Percentiles rank a stretch among this genome's conserved stretches.
Conservation (phyloP, 2,888 invertebrate genomes). For the Oxycera nigricornis region DNA sequence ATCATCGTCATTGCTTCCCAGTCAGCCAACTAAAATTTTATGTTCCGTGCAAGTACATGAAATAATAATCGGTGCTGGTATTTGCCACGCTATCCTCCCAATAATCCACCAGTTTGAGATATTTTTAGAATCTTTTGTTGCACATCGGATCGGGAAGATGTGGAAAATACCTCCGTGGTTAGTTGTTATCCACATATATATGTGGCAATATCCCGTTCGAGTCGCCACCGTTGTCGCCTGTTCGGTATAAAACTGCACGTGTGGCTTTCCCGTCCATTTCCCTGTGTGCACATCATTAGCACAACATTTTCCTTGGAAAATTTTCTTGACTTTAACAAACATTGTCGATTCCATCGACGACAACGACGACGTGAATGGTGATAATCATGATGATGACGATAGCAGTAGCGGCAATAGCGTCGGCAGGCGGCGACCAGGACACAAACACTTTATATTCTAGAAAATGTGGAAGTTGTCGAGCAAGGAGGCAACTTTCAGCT, state of each 20-base stretch:
- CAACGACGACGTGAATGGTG: background rate
- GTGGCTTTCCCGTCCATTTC: background rate
- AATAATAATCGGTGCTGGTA: background rate
- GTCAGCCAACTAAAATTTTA: background rate
- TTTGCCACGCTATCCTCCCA: background rate
- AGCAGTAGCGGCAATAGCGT: background rate
- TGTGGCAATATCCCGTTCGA: background rate
- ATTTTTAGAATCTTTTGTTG: slow-evolving; percentile 36
- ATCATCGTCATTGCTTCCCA: background rate
- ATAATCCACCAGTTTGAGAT: background rate
- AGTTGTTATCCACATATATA: background rate
- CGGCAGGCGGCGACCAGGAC: background rate
- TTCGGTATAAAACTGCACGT: slow-evolving; percentile 13
- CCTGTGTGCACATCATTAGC: slow-evolving; percentile 20
- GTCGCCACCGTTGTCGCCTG: background rate
- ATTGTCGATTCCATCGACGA: background rate
- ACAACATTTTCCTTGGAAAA: slow-evolving; percentile 34
- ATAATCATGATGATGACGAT: background rate
- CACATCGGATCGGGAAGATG: background rate
- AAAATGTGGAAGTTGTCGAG: slow-evolving; percentile 2
- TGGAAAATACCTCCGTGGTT: background rate
- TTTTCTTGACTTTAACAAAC: slow-evolving; percentile 20
- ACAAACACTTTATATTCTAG: background rate
- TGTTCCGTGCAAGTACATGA: background rate
- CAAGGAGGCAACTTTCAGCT: background rate